Conservation (phyloP, 2,888 invertebrate genomes). For the Caenorhabditis wallacei region DNA sequence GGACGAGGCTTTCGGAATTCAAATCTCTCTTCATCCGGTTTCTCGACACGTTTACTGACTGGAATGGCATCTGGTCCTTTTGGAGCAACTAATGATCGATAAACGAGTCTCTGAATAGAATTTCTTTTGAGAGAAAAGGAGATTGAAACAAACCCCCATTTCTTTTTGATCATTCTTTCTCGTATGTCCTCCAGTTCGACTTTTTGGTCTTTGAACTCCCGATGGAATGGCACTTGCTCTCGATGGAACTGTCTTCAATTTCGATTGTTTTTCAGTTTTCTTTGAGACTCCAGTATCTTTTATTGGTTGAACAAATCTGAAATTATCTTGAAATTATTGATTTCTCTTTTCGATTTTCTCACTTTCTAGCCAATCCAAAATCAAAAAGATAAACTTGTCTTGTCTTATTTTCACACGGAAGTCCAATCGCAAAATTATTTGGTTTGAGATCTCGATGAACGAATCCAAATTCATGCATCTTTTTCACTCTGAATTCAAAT, state of each 20-base stretch:
- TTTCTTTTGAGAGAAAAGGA: not conserved
- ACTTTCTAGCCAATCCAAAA: constrained; percentile 52
- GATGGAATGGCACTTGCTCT: not conserved
- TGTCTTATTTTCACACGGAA: not conserved
- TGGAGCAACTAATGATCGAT: not conserved
- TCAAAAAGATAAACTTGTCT: constrained; percentile 47
- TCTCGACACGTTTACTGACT: constrained; percentile 2
- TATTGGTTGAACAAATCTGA: constrained; percentile 15
- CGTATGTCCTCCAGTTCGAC: not conserved
- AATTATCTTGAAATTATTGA: not conserved
- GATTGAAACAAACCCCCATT: not conserved
- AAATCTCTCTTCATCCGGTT: constrained; percentile 10
- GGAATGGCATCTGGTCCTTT: too few relatives aligned
- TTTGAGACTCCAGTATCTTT: not conserved
- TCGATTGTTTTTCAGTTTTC: not conserved
- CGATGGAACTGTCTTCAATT: not conserved
- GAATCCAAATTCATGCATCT: constrained; percentile 70
- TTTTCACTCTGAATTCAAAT: constrained; percentile 55
- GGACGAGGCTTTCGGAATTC: constrained; percentile 43
- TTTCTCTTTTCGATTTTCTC: not conserved
- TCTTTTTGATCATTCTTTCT: not conserved
- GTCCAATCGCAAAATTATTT: constrained; percentile 63
- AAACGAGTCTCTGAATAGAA: not conserved
- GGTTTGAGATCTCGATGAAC: constrained; percentile 72
- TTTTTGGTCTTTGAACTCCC: not conserved